Conservation (phyloP, 2,113 vertebrate species). For the Cephalopholis sonnerati region DNA sequence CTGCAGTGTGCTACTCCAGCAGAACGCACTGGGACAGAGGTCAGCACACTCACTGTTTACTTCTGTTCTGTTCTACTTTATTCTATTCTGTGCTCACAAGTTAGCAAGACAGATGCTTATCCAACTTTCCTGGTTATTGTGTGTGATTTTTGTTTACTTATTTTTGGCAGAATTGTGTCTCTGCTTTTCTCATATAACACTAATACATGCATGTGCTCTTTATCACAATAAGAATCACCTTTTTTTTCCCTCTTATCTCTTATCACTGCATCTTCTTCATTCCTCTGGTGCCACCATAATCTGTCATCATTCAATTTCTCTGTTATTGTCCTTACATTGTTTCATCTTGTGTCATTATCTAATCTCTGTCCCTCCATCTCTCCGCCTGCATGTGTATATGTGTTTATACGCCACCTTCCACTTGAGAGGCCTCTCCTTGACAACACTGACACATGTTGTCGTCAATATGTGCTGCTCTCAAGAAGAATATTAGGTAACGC, state of each 20-base stretch:
- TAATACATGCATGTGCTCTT: background rate
- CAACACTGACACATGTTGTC: background rate
- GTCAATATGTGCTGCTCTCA: background rate
- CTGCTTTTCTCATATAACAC: background rate
- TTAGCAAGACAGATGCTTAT: background rate
- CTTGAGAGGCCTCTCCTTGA: background rate
- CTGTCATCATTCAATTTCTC: conserved; percentile 26
- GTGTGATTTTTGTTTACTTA: background rate
- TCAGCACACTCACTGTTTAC: conserved; percentile 56
- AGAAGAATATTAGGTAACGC: background rate
- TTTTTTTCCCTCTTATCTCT: conserved; percentile 31
- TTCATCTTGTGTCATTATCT: conserved; percentile 24
- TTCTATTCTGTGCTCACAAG: background rate
- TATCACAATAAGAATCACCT: conserved; percentile 29
- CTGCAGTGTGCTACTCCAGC: conserved; percentile 67
- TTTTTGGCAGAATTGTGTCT: background rate
- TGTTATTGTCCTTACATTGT: conserved; percentile 17
- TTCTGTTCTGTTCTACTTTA: background rate
- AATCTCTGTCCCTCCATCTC: background rate
- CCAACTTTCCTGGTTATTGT: background rate
- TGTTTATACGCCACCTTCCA: background rate
- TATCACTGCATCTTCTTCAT: conserved; percentile 24
- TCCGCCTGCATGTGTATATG: background rate
- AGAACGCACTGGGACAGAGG: conserved; percentile 58
- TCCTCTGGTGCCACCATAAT: background rate